Percentiles rank a stretch among this genome's conserved stretches.
phyloP scores from a whole-genome alignment of 1,140 invertebrate species.

The Cyrtorhinus lividipennis region DNA sequence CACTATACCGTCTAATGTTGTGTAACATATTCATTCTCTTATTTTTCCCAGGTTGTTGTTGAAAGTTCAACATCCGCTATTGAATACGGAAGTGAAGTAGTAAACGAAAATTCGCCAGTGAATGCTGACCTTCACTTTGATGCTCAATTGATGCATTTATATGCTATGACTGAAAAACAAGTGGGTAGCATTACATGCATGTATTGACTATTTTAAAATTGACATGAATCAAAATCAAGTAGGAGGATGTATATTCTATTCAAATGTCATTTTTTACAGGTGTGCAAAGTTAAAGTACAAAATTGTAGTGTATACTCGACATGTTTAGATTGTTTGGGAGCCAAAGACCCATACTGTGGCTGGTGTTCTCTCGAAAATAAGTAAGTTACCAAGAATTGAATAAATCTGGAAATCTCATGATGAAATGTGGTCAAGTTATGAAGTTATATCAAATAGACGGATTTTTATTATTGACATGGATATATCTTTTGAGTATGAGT shows the following conservation, averaged over 20 bases:
- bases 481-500: too few relatives aligned
- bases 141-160: conserved; percentile 74
- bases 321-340: conserved; percentile 81
- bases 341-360: conserved; percentile 92
- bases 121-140: conserved; percentile 85
- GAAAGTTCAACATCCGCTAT: conserved; percentile 67
- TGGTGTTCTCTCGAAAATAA: conserved; percentile 98
- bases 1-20: too few relatives aligned
- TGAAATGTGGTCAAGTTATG: too few relatives aligned
- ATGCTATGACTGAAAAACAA: conserved; percentile 83
- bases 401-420: too few relatives aligned
- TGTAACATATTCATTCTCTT: too few relatives aligned
- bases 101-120: conserved; percentile 65
- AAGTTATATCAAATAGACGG: too few relatives aligned
- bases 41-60: conserved; percentile 58
- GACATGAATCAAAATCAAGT: too few relatives aligned
- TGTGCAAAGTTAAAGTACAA: conserved; percentile 88
- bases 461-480: too few relatives aligned
- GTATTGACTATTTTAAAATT: too few relatives aligned
- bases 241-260: too few relatives aligned
- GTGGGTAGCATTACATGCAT: conserved; percentile 35
- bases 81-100: conserved; percentile 77
- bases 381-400: too few relatives aligned
- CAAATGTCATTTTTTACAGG: conserved; percentile 33
- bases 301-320: conserved; percentile 86